Conservation (phyloP, 2,113 vertebrate species). For the Heterocephalus glaber region DNA sequence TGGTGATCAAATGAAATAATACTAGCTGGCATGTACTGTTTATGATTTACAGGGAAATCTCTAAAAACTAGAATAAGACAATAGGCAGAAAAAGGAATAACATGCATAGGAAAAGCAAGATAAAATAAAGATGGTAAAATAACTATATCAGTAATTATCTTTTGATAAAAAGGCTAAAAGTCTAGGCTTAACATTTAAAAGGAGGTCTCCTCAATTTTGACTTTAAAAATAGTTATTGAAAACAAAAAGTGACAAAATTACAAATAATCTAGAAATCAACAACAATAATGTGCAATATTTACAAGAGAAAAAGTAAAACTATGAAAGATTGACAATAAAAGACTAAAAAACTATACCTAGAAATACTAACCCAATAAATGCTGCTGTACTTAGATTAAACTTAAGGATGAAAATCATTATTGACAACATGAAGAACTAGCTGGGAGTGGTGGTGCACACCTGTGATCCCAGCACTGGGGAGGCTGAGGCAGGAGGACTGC, state of each 20-base stretch:
- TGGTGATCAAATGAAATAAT: not conserved
- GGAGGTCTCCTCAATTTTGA: not conserved
- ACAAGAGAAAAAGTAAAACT: slow-evolving; percentile 19
- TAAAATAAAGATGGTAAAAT: not conserved
- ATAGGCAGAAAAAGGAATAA: not conserved
- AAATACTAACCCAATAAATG: not conserved
- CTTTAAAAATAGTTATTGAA: not conserved
- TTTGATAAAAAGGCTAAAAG: not conserved
- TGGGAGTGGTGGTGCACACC: not conserved
- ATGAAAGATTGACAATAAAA: slow-evolving; percentile 6
- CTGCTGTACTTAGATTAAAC: not conserved
- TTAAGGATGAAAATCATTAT: not conserved
- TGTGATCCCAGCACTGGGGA: not conserved
- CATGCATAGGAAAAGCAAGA: not conserved
- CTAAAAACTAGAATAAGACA: not conserved
- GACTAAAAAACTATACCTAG: not conserved
- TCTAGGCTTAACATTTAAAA: not conserved
- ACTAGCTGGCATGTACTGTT: not conserved
- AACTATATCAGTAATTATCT: not conserved
- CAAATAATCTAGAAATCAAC: not conserved
- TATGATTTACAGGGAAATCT: not conserved
- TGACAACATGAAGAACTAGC: not conserved
- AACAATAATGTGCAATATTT: not conserved
- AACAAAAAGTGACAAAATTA: slow-evolving; percentile 8
- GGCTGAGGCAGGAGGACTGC: not conserved